Evolutionary conservation across 2,113 vertebrate genomes (phyloP).

Genomic region (Varanus komodoensis): DNA sequence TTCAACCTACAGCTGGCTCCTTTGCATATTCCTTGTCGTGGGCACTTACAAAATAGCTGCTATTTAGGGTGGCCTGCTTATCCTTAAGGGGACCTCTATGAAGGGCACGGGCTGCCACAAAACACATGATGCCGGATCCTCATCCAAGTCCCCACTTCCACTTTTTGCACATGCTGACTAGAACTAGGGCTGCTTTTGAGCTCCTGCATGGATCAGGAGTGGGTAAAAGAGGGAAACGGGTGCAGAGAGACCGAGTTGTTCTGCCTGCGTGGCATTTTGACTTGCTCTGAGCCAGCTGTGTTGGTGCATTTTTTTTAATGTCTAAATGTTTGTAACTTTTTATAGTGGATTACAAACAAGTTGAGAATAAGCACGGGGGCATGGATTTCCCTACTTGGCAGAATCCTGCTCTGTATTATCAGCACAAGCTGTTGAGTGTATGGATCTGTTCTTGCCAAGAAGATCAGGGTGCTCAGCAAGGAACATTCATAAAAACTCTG

Average conservation of each 20-base stretch:
- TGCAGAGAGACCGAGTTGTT: not conserved
- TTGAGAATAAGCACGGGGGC: not conserved
- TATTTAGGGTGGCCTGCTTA: too few species aligned
- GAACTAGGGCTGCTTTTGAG: not conserved
- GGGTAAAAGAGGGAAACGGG: not conserved
- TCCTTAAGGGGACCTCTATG: too few species aligned
- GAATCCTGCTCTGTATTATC: not conserved
- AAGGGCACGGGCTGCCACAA: too few species aligned
- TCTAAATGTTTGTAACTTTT: not conserved
- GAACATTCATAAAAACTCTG: not conserved
- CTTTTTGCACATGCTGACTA: not conserved
- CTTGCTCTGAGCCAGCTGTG: not conserved
- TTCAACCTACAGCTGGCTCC: too few species aligned
- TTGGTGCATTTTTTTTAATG: not conserved
- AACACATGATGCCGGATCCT: too few species aligned
- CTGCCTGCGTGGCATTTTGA: not conserved
- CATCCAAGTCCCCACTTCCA: too few species aligned
- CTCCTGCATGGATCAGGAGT: not conserved
- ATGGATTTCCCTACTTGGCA: constrained; percentile 2
- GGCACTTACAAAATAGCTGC: too few species aligned
- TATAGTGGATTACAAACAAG: not conserved
- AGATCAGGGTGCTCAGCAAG: not conserved
- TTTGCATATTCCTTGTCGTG: too few species aligned
- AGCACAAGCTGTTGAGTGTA: not conserved
- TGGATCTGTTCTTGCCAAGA: not conserved